A percentile compares a stretch with the other conserved stretches of the same genome.
These are phyloP conservation scores for Odocoileus hemionus DNA, from an alignment of 2,113 vertebrate species.

Conservation along the genomic window DNA sequence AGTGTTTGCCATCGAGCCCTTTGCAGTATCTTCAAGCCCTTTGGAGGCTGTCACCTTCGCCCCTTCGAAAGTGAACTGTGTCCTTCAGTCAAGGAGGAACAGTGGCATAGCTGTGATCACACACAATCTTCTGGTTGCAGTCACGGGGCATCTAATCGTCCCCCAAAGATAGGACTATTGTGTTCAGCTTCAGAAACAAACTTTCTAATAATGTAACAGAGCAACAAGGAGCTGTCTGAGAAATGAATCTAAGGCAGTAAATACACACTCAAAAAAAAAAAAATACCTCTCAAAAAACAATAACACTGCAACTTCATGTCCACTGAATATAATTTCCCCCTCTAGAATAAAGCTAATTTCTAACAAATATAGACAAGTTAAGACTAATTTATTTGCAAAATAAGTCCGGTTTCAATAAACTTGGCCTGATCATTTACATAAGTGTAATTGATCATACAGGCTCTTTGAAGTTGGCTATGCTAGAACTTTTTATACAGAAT, in stretches of 20 bases:
- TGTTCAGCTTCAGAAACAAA: background rate
- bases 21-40: background rate
- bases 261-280: background rate
- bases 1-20: no score
- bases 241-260: background rate
- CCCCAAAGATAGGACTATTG: background rate
- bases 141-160: background rate
- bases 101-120: background rate
- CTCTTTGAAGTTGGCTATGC: background rate
- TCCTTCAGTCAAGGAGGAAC: background rate
- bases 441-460: background rate
- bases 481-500: background rate
- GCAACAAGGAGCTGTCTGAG: background rate
- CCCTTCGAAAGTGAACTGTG: background rate
- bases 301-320: background rate
- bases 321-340: background rate
- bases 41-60: background rate
- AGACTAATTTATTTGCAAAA: background rate
- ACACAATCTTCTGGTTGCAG: background rate
- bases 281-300: background rate
- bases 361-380: background rate
- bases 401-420: background rate
- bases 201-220: background rate
- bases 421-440: background rate
- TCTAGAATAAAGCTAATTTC: background rate